Percentiles rank a stretch among this genome's conserved stretches.
These are phyloP conservation scores for Noctua janthe DNA, from an alignment of 2,888 invertebrate genomes.

Conservation along the genomic window DNA sequence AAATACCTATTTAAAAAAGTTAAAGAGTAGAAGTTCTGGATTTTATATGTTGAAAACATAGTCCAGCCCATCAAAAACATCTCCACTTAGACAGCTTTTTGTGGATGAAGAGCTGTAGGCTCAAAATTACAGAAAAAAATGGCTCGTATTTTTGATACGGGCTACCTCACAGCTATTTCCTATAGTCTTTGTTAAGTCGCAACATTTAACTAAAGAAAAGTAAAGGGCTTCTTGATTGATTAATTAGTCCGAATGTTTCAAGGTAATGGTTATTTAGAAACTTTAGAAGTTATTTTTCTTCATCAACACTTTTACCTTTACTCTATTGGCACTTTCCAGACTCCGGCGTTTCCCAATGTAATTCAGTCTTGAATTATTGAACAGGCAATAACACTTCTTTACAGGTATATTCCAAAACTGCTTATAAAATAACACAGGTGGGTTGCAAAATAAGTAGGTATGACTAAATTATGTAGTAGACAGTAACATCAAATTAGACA, in stretches of 20 bases:
- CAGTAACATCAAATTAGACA: conserved; percentile 49
- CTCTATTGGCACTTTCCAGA: background rate
- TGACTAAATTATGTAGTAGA: conserved; percentile 20
- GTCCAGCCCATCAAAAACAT: background rate
- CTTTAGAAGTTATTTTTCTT: background rate
- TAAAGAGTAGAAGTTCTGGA: background rate
- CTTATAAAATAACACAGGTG: background rate
- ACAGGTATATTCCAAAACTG: background rate
- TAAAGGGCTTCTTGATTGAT: background rate
- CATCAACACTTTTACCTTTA: background rate
- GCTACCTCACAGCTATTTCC: background rate
- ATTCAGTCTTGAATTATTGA: conserved; percentile 32
- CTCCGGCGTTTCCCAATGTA: background rate
- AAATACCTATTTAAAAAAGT: background rate
- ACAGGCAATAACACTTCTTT: conserved; percentile 42
- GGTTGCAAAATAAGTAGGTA: background rate
- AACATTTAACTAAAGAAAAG: background rate
- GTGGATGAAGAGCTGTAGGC: background rate
- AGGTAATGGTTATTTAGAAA: background rate
- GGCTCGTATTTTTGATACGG: background rate
- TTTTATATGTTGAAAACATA: background rate
- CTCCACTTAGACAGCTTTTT: background rate
- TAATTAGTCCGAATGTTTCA: background rate
- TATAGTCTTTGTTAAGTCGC: background rate
- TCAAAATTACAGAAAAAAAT: too few species aligned